A percentile compares a stretch with the other conserved stretches of the same genome.
Evolutionary conservation across 1,140 invertebrate genomes (phyloP).

Genomic region (Aphis craccivora): DNA sequence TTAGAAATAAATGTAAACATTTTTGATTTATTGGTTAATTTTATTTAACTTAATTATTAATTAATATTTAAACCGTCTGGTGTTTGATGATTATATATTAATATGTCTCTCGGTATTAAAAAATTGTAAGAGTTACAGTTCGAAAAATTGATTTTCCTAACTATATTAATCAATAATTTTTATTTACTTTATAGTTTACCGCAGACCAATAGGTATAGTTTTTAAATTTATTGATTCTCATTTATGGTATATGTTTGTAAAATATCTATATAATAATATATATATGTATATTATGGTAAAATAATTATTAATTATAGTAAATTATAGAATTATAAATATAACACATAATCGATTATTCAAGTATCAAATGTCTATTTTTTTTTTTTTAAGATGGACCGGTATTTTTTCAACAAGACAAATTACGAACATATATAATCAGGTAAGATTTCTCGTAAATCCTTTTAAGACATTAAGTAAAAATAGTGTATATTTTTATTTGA

Average conservation of each 20-base stretch:
- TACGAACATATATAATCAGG: conserved; percentile 46
- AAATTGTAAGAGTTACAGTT: not conserved
- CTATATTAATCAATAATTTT: not conserved
- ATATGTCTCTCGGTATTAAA: not conserved
- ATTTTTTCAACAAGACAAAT: conserved; percentile 41
- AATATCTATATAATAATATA: not conserved
- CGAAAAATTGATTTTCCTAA: not conserved
- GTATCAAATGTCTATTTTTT: conserved; percentile 8
- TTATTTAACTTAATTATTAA: not conserved
- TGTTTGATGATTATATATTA: not conserved
- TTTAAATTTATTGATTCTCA: not conserved
- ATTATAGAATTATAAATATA: not conserved
- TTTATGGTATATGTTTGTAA: not conserved
- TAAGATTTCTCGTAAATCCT: conserved; percentile 31
- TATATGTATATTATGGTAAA: not conserved
- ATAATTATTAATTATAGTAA: not conserved
- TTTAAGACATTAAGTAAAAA: not conserved
- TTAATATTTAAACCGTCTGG: not conserved
- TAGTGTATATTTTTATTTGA: not conserved
- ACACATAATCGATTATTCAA: not conserved
- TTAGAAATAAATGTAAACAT: not conserved
- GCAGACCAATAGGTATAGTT: not conserved
- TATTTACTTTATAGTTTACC: not conserved
- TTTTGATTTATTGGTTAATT: not conserved
- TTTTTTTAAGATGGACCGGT: conserved; percentile 36